Evolutionary conservation across 2,888 invertebrate species (phyloP).

Genomic region (Aelia acuminata): DNA sequence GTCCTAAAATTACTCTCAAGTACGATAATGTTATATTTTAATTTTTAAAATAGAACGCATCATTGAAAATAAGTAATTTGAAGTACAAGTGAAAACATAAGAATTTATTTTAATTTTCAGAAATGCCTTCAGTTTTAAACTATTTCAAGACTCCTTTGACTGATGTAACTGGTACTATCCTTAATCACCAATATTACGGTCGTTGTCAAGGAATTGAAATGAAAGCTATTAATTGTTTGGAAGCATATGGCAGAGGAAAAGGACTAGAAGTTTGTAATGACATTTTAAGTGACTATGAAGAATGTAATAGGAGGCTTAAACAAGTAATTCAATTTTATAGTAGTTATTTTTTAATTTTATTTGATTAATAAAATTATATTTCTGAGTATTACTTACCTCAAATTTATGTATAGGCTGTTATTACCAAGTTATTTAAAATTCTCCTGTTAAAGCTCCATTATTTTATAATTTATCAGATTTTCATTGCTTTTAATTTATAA

Average conservation of each 20-base stretch:
- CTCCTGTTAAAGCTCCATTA: background rate
- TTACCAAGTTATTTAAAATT: background rate
- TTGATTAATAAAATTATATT: background rate
- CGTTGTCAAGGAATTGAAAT: constrained; percentile 79
- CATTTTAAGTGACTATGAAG: constrained; percentile 78
- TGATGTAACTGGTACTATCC: constrained; percentile 77
- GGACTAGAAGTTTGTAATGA: constrained; percentile 74
- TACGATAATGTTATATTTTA: background rate
- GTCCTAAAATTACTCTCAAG: background rate
- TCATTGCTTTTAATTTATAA: background rate
- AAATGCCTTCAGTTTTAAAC: constrained; percentile 76
- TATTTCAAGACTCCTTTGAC: constrained; percentile 79
- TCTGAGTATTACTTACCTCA: background rate
- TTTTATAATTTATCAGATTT: background rate
- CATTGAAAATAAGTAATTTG: background rate
- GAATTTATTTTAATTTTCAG: constrained; percentile 10
- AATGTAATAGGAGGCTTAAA: constrained; percentile 72
- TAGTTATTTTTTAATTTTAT: background rate
- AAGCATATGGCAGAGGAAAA: constrained; percentile 82
- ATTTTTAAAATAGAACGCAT: background rate
- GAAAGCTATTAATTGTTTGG: constrained; percentile 82
- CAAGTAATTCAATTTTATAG: constrained; percentile 60
- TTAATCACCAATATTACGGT: constrained; percentile 78
- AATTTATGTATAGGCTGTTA: background rate
- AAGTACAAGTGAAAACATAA: background rate